Conservation (phyloP, 2,888 invertebrate genomes). For the Cryptus armator region DNA sequence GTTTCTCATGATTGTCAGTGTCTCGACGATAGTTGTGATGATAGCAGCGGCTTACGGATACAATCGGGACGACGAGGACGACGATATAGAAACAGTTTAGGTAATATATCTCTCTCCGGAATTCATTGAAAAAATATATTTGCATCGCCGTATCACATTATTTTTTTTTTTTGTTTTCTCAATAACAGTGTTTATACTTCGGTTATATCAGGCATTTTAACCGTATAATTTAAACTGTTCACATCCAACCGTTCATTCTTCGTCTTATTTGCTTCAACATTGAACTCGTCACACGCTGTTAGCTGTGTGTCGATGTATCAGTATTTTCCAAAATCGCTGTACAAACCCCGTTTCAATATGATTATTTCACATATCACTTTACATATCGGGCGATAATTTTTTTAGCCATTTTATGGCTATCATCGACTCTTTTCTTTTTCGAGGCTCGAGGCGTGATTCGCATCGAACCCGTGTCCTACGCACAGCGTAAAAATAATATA, state of each 20-base stretch:
- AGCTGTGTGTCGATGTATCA: constrained; percentile 8
- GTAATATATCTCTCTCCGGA: constrained; percentile 17
- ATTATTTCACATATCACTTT: constrained; percentile 2
- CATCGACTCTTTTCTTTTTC: neutral
- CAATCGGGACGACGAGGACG: constrained; percentile 55
- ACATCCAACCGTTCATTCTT: constrained; percentile 1
- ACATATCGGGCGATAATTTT: constrained; percentile 3
- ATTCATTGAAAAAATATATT: constrained; percentile 77
- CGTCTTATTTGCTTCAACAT: constrained; percentile 41
- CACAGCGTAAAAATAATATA: constrained; percentile 51
- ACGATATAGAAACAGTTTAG: constrained; percentile 38
- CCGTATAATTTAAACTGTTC: constrained; percentile 63
- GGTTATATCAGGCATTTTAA: constrained; percentile 54
- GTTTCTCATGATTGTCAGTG: constrained; percentile 66
- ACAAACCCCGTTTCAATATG: constrained; percentile 31
- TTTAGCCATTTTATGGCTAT: constrained; percentile 4
- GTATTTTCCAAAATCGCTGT: constrained; percentile 54
- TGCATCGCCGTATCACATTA: constrained; percentile 75
- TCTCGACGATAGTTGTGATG: constrained; percentile 67
- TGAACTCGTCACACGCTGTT: neutral
- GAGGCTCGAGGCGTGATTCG: constrained; percentile 15
- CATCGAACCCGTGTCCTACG: constrained; percentile 7
- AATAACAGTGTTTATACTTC: constrained; percentile 67
- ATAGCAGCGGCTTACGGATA: constrained; percentile 63
- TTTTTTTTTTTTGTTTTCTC: constrained; percentile 69